These are phyloP conservation scores for Electrophaes corylata DNA, from an alignment of 2,888 invertebrate species.

Conservation along the genomic window DNA sequence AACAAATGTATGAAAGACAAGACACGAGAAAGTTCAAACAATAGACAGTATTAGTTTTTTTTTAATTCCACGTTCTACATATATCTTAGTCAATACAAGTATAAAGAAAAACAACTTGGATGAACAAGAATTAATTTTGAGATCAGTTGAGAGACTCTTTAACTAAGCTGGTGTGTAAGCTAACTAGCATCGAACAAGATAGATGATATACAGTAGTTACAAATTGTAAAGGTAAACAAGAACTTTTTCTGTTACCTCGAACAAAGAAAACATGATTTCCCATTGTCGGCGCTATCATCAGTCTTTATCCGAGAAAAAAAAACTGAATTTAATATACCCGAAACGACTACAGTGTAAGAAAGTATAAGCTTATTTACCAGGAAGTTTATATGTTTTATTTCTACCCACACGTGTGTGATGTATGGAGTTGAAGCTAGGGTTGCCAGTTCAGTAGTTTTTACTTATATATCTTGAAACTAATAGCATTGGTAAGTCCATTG, in stretches of 20 bases:
- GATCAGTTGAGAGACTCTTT: too few relatives aligned
- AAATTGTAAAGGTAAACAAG: too few relatives aligned
- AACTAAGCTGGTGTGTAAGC: too few relatives aligned
- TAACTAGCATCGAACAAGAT: too few relatives aligned
- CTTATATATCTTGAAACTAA: neutral
- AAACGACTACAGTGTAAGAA: constrained; percentile 72
- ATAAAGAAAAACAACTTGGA: too few relatives aligned
- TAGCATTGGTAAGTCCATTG: neutral
- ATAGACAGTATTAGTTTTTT: too few relatives aligned
- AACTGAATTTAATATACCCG: constrained; percentile 80
- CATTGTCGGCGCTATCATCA: constrained; percentile 65
- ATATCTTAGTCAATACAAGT: too few relatives aligned
- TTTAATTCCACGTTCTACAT: too few relatives aligned
- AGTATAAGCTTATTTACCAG: constrained; percentile 80
- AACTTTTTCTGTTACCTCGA: constrained; percentile 50
- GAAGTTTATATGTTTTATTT: constrained; percentile 77
- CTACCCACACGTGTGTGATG: constrained; percentile 60
- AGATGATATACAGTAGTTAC: too few relatives aligned
- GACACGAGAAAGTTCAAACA: too few relatives aligned
- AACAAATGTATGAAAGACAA: too few relatives aligned
- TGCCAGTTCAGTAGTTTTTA: constrained; percentile 15
- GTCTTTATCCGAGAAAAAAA: constrained; percentile 63
- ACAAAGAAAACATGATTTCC: constrained; percentile 68
- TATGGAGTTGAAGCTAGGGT: constrained; percentile 45
- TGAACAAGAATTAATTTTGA: too few relatives aligned